Conservation (phyloP, 2,113 vertebrate genomes). For the Anser brachyrhynchus region DNA sequence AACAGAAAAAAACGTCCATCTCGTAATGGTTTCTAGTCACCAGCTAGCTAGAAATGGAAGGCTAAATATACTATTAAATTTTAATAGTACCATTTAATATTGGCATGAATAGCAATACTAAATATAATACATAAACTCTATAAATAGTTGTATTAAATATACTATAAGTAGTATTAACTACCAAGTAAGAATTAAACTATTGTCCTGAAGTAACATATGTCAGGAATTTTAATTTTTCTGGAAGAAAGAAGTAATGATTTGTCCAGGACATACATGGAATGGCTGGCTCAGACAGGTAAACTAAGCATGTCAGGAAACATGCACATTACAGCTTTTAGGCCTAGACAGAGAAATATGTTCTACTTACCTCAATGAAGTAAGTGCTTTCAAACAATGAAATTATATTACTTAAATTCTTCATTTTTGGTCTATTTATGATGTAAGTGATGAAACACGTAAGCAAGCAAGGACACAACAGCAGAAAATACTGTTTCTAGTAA, state of each 20-base stretch:
- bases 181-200: background rate
- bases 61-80: background rate
- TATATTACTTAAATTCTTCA: background rate
- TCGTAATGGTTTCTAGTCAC: background rate
- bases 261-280: background rate
- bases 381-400: background rate
- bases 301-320: background rate
- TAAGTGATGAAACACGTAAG: background rate
- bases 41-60: background rate
- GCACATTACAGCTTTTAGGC: accelerated
- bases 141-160: background rate
- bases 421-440: background rate
- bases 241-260: background rate
- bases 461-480: background rate
- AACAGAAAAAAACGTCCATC: background rate
- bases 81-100: background rate
- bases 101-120: background rate
- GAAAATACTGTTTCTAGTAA: background rate
- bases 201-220: background rate
- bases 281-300: background rate
- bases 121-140: background rate
- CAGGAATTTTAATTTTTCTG: background rate
- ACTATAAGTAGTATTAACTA: background rate
- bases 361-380: background rate
- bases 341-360: background rate